Base-by-base conservation (phyloP, 92 coral and sea anemone species). In the Plumapathes pennacea region DNA sequence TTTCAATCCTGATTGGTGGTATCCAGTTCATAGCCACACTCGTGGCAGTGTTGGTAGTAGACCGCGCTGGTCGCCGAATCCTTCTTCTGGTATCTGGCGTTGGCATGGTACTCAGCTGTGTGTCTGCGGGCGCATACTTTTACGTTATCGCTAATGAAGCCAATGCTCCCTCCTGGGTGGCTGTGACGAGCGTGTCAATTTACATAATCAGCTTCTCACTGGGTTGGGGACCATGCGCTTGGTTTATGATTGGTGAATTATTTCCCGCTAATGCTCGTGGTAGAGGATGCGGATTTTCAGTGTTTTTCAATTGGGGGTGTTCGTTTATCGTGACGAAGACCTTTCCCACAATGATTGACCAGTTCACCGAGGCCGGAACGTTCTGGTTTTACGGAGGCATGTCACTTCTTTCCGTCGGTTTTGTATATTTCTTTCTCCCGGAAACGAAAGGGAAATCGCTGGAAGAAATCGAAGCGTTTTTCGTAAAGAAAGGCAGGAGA, bases 161-260 rank as follows among this genome's bases (percentile, higher is more conserved):
- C 15, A 28, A 47, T 17, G 82, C 72, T 11, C 37, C 82, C 4
- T 72, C 96, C 5, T 82, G 83, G 82, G 36, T 88, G 23, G 85
- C 98, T 0, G 78, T 92, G 4, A 68, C 90, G 12, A 54, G 74
- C 20, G 48, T 92, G 13, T 75, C 92, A 5, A 71, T 88, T 8
- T 92, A 79, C 30, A 92, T 92, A 38, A 82, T 78, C n/a, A 96
- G 83, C 0, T 92, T 92, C 69, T 85, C 84, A 3, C 29, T 85
- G 44, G 91, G 96, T 18, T 88, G 96, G 96, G 98, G 98, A 4
- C 96, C 98, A 10, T 80, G 88, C 50, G 86, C 98, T 12, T 92
- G 98, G 98, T 71, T 92, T 12, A 52, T 83, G 25, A 92, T 92
- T 96, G 84, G 96, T 32, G 98, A 92, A 85, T 38, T 92, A 20